Conservation (phyloP, 2,888 invertebrate species). For the Lordiphosa fenestrarum region DNA sequence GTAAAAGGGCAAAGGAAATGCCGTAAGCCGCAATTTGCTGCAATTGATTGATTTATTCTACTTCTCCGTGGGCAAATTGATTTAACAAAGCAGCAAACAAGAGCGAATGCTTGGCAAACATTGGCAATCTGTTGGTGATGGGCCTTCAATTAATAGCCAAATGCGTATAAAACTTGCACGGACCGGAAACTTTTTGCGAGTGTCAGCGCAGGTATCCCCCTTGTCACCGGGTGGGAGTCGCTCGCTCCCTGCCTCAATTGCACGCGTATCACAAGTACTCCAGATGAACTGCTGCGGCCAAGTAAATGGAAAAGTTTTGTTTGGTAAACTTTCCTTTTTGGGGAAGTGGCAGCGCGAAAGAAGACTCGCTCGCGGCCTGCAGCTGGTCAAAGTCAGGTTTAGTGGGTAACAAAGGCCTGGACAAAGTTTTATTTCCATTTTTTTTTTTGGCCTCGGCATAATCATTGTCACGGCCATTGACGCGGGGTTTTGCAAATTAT, state of each 20-base stretch:
- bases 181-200: conserved; percentile 31
- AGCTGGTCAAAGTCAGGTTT: conserved; percentile 27
- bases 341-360: conserved; percentile 17
- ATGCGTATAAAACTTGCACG: conserved; percentile 28
- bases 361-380: conserved; percentile 19
- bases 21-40: conserved; percentile 31
- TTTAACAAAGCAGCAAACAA: conserved; percentile 38
- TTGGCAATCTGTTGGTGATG: conserved; percentile 54
- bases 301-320: conserved; percentile 71
- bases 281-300: conserved; percentile 61
- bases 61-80: conserved; percentile 33
- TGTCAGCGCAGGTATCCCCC: conserved; percentile 10
- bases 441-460: conserved; percentile 29
- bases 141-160: conserved; percentile 68
- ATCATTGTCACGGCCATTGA: conserved; percentile 71
- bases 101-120: conserved; percentile 15
- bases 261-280: conserved; percentile 38
- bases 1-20: conserved; percentile 41
- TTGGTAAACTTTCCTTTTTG: conserved; percentile 57
- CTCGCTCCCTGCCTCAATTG: background rate
- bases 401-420: conserved; percentile 1
- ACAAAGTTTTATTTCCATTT: conserved; percentile 47
- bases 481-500: conserved; percentile 73
- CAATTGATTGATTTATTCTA: conserved; percentile 43
- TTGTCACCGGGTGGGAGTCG: conserved; percentile 1